These are phyloP conservation scores for Hylaea fasciaria DNA, from an alignment of 2,888 invertebrate species.

Conservation along the genomic window DNA sequence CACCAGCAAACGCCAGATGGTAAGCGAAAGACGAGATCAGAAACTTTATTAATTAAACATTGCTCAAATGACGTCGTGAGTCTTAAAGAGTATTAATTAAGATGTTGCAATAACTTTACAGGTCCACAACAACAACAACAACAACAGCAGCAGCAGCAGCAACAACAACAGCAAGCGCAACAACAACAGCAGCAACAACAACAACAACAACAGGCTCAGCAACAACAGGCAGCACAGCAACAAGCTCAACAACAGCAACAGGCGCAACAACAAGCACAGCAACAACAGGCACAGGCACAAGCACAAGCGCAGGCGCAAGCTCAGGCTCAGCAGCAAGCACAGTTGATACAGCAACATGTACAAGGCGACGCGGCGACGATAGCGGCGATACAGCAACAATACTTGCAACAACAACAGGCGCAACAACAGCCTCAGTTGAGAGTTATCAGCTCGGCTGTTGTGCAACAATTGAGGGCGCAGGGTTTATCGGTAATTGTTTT, in stretches of 20 bases:
- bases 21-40: no score
- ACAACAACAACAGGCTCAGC: slow-evolving; percentile 50
- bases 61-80: no score
- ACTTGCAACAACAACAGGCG: slow-evolving; percentile 76
- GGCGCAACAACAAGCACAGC: slow-evolving; percentile 71
- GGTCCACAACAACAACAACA: slow-evolving; percentile 42
- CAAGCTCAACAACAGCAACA: slow-evolving; percentile 56
- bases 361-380: slow-evolving; percentile 78
- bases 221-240: slow-evolving; percentile 53
- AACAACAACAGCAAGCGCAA: slow-evolving; percentile 43
- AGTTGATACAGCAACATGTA: slow-evolving; percentile 67
- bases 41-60: no score
- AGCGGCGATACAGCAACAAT: slow-evolving; percentile 80
- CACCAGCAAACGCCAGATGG: no score
- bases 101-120: neutral
- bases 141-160: slow-evolving; percentile 41
- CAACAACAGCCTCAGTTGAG: slow-evolving; percentile 84
- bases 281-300: slow-evolving; percentile 47
- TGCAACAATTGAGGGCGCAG: slow-evolving; percentile 85
- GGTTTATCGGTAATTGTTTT: slow-evolving; percentile 73
- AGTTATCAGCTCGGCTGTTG: slow-evolving; percentile 85
- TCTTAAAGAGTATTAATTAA: no score
- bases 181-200: slow-evolving; percentile 47
- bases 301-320: slow-evolving; percentile 50
- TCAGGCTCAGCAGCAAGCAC: slow-evolving; percentile 61